These are phyloP conservation scores for Strigamia maritima DNA, from an alignment of 2,888 invertebrate genomes.

Conservation along the genomic window DNA sequence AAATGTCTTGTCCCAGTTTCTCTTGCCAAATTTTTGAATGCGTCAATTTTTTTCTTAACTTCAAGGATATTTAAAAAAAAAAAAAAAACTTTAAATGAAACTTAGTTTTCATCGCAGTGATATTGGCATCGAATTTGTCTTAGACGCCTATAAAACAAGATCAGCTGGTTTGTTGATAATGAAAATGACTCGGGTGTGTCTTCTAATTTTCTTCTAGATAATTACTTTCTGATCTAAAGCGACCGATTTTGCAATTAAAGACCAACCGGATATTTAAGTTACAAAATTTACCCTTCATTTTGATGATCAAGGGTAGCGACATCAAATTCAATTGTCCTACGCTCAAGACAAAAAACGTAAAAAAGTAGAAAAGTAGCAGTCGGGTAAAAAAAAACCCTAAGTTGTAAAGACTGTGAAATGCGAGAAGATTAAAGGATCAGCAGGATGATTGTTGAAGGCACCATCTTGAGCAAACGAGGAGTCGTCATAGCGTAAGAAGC, in stretches of 20 bases:
- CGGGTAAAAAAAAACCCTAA: not conserved
- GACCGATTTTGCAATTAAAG: not conserved
- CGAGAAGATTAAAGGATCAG: slow-evolving; percentile 17
- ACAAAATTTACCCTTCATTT: not conserved
- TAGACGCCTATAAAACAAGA: not conserved
- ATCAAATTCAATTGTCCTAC: not conserved
- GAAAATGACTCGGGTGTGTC: not conserved
- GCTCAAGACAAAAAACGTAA: not conserved
- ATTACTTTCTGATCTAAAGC: not conserved
- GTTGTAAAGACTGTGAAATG: slow-evolving; percentile 7
- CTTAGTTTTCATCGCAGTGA: not conserved
- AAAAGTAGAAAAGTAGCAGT: not conserved
- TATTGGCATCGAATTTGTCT: slow-evolving; percentile 7
- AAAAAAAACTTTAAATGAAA: not conserved
- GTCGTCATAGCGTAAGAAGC: slow-evolving; percentile 1
- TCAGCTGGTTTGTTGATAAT: slow-evolving; percentile 5
- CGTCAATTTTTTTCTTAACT: not conserved
- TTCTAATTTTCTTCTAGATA: not conserved
- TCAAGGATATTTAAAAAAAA: slow-evolving; percentile 1
- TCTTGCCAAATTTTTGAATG: slow-evolving; percentile 27
- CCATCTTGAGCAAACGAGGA: slow-evolving; percentile 10
- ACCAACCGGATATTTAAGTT: slow-evolving; percentile 12
- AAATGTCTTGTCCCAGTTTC: slow-evolving; percentile 22
- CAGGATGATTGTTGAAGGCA: not conserved
- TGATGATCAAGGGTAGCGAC: not conserved